phyloP scores from a whole-genome alignment of 2,888 invertebrate genomes.

The Lissocephala sabroskyi region DNA sequence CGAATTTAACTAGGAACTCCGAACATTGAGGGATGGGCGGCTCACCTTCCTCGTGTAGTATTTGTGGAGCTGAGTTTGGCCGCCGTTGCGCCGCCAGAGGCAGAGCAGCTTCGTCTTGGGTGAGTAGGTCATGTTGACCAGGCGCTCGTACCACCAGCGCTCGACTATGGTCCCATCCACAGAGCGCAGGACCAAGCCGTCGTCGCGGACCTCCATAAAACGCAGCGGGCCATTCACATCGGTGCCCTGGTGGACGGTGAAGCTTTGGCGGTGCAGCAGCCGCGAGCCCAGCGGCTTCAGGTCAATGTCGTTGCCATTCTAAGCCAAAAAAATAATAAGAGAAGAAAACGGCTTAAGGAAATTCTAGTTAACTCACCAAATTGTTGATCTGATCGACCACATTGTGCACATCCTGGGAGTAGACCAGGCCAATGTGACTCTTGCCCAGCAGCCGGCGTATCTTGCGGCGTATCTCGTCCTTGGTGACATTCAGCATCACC shows the following conservation, averaged over 20 bases:
- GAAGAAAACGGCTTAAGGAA: not conserved
- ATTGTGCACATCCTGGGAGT: slow-evolving; percentile 98
- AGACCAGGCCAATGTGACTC: slow-evolving; percentile 97
- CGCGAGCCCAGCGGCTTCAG: slow-evolving; percentile 96
- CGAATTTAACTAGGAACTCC: not conserved
- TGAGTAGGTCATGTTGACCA: slow-evolving; percentile 99
- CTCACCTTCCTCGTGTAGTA: slow-evolving; percentile 98
- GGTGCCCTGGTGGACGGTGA: slow-evolving; percentile 97
- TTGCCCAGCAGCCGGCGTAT: slow-evolving; percentile 94
- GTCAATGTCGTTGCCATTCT: slow-evolving; percentile 99
- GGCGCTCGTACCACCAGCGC: slow-evolving; percentile 99
- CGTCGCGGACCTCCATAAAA: slow-evolving; percentile 96
- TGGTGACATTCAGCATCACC: slow-evolving; percentile 91
- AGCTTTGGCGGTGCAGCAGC: slow-evolving; percentile 94
- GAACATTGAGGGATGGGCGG: not conserved
- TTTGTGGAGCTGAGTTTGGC: slow-evolving; percentile 96
- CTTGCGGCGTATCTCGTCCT: slow-evolving; percentile 89
- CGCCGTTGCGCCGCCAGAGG: slow-evolving; percentile 95
- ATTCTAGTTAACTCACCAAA: slow-evolving; percentile 86
- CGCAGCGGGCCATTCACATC: slow-evolving; percentile 91
- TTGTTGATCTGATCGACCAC: slow-evolving; percentile 95
- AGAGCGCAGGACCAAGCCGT: slow-evolving; percentile 89
- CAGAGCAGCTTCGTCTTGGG: slow-evolving; percentile 98
- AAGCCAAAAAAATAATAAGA: slow-evolving; percentile 26
- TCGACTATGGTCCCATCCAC: slow-evolving; percentile 90